Evolutionary conservation across 1,140 invertebrate genomes (phyloP).

Genomic region (Parasteatoda tepidariorum): DNA sequence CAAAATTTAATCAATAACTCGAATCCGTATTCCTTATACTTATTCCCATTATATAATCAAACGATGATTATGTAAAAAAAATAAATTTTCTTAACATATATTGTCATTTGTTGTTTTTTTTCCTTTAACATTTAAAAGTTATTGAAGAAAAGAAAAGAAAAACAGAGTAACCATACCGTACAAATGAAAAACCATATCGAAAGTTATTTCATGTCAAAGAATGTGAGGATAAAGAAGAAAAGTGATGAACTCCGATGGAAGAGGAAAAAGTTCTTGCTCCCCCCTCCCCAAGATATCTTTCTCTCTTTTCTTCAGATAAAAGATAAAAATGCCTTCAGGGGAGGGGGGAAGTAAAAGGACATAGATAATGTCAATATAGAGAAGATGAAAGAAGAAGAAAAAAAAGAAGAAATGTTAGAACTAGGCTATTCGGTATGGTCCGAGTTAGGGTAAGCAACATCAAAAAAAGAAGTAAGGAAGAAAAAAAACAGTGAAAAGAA

Average conservation of each 20-base stretch:
- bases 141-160: background rate
- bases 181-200: conserved; percentile 45
- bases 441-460: conserved; percentile 18
- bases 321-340: conserved; percentile 40
- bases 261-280: conserved; percentile 37
- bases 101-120: too few species aligned
- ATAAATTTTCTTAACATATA: too few species aligned
- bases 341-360: conserved; percentile 11
- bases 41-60: too few species aligned
- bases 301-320: conserved; percentile 29
- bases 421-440: background rate
- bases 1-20: too few species aligned
- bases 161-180: conserved; percentile 1
- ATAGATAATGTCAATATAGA: conserved; percentile 44
- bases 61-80: too few species aligned
- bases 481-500: background rate
- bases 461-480: background rate
- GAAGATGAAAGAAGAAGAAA: background rate
- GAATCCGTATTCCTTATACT: too few species aligned
- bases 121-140: conserved; percentile 30
- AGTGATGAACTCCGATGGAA: conserved; percentile 22
- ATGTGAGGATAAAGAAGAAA: conserved; percentile 5
- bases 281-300: background rate
- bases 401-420: background rate
- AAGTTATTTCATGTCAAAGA: conserved; percentile 43